Evolutionary conservation across 23 tunicate genomes (phyloP).

Genomic region (Halocynthia aurantium): DNA sequence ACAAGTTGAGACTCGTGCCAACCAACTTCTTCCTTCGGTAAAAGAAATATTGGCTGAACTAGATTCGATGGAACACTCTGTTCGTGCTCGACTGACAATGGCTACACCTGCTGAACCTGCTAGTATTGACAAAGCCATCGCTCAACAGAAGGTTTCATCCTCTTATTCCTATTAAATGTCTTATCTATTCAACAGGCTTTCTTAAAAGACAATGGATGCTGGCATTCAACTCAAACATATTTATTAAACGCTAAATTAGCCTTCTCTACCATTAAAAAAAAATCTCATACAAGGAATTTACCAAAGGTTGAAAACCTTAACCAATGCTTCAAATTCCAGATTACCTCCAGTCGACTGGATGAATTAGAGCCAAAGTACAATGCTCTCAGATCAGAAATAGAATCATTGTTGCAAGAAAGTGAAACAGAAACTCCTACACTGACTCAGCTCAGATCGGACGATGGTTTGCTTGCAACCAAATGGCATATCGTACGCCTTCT

Average conservation of each 20-base stretch:
- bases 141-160: slow-evolving; percentile 43
- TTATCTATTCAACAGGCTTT: not conserved
- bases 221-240: no score
- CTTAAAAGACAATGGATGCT: no score
- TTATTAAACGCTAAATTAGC: no score
- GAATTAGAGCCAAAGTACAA: slow-evolving; percentile 19
- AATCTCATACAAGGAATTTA: no score
- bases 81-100: slow-evolving; percentile 52
- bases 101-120: slow-evolving; percentile 50
- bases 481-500: slow-evolving; percentile 10
- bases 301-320: no score
- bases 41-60: slow-evolving; percentile 32
- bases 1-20: slow-evolving; percentile 11
- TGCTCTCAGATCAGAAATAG: slow-evolving; percentile 1
- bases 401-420: not conserved
- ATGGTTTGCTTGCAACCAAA: not conserved
- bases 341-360: slow-evolving; percentile 9
- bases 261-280: no score
- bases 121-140: slow-evolving; percentile 35
- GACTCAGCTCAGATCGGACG: not conserved
- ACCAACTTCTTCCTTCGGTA: slow-evolving; percentile 16
- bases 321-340: not conserved
- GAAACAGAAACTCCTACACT: not conserved
- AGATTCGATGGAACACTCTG: slow-evolving; percentile 44
- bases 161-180: slow-evolving; percentile 1